Base-by-base conservation (phyloP, 2,113 vertebrate species). In the Piprites chloris region DNA sequence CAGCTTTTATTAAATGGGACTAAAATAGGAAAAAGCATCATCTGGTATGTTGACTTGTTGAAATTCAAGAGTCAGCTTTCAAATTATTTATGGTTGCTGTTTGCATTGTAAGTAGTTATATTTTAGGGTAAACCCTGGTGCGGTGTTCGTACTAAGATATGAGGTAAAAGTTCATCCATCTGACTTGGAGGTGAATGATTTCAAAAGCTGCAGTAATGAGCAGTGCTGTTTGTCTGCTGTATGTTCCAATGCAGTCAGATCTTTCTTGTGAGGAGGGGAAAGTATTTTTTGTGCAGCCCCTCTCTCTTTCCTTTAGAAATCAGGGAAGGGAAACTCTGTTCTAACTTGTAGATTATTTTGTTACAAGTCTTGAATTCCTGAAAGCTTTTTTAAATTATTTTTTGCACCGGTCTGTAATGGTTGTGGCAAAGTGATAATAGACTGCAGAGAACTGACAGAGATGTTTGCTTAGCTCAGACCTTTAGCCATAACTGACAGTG, bases 71-170 rank as follows among this genome's bases (percentile, higher is more conserved):
- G 13, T 90, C 44, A 52, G 35, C 55, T 2, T 62, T 59, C 35
- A 23, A 4, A 42, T 63, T 78, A 24, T 42, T 90, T 77, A 24
- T 74, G 14, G 20, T 52, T 69, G 23, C 32, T 56, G 5, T 67
- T 87, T 33, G 14, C 53, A 22, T 32, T 89, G 3, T 16, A 55
- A 77, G 14, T 49, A 52, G 23, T 20, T 74, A 24, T 8, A 28
- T 89, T 33, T 63, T 32, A 74, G 59, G 58, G 26, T 65, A 59
- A 79, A 56, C 3, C 7, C 18, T 44, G 16, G 24, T 84, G 47
- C 0, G 1, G 0, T 61, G 14, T 58, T 80, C 87, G 42, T 58
- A 9, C 15, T 27, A 28, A 74, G 26, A 12, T 13, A 5, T 56
- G 50, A 47, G 14, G 15, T 63, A 73, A 28, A 90, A 72, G n/a